phyloP scores from a whole-genome alignment of 2,797 vertebrate genomes.

The Antennarius maculatus region DNA sequence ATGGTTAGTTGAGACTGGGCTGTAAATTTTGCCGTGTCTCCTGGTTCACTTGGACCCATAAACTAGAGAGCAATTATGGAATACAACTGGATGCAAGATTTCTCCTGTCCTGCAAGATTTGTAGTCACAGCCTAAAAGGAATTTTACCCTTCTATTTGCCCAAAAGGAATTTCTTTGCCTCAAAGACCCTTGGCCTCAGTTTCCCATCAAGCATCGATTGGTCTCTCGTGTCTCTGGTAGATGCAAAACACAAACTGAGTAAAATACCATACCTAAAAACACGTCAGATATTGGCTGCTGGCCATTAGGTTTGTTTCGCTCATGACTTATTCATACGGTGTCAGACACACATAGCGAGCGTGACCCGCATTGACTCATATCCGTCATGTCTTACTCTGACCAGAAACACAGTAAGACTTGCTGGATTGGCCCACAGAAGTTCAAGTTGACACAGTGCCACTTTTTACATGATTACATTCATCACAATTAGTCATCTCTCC shows the following conservation, averaged over 20 bases:
- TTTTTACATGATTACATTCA: constrained; percentile 19
- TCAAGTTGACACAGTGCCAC: background rate
- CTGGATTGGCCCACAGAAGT: background rate
- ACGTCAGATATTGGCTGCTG: constrained; percentile 48
- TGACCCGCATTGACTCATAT: constrained; percentile 38
- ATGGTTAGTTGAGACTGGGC: constrained; percentile 41
- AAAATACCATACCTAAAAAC: constrained; percentile 52
- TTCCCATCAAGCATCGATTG: constrained; percentile 63
- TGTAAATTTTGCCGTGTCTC: constrained; percentile 65
- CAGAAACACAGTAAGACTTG: background rate
- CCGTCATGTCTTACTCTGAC: constrained; percentile 25
- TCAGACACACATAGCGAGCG: constrained; percentile 34
- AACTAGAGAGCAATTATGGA: constrained; percentile 73
- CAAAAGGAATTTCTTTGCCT: constrained; percentile 46
- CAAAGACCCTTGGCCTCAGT: constrained; percentile 13
- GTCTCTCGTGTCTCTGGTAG: constrained; percentile 36
- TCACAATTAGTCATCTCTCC: constrained; percentile 26
- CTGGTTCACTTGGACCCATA: constrained; percentile 58
- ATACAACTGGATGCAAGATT: constrained; percentile 75
- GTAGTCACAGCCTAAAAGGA: constrained; percentile 64
- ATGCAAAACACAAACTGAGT: constrained; percentile 33
- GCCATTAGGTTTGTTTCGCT: constrained; percentile 52
- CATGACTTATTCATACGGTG: constrained; percentile 69
- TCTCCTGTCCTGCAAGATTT: constrained; percentile 68
- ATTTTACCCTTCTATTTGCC: constrained; percentile 39